Evolutionary conservation across 2,888 invertebrate genomes (phyloP).

Genomic region (Melangyna quadrimaculata): DNA sequence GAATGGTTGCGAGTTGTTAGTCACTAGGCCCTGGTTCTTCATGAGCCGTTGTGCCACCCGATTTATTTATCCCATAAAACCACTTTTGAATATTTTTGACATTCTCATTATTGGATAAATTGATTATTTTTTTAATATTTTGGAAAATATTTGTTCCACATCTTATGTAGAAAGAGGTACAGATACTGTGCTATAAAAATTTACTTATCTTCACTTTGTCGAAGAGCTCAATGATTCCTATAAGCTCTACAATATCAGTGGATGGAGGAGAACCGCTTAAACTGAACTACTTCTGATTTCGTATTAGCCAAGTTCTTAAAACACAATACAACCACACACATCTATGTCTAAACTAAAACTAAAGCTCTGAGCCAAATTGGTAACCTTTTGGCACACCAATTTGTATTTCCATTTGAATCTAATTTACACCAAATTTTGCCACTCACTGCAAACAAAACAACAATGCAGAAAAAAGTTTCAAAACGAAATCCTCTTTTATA

Average conservation of each 20-base stretch:
- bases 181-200: too few relatives aligned
- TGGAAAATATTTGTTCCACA: too few relatives aligned
- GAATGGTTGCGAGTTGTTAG: too few relatives aligned
- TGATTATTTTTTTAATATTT: too few relatives aligned
- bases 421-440: conserved; percentile 55
- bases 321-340: neutral
- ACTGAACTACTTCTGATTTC: neutral
- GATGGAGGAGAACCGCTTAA: neutral
- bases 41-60: too few relatives aligned
- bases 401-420: conserved; percentile 41
- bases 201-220: neutral
- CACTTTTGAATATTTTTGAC: too few relatives aligned
- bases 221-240: neutral
- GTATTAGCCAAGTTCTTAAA: neutral
- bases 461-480: neutral
- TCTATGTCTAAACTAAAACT: neutral
- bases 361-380: conserved; percentile 9
- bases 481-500: neutral
- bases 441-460: conserved; percentile 7
- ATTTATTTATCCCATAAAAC: too few relatives aligned
- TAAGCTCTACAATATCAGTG: neutral
- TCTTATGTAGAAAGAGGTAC: too few relatives aligned
- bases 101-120: too few relatives aligned
- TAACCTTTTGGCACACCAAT: conserved; percentile 51
- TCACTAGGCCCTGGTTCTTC: too few relatives aligned